phyloP scores from a whole-genome alignment of 2,113 vertebrate genomes.

The Tautogolabrus adspersus region DNA sequence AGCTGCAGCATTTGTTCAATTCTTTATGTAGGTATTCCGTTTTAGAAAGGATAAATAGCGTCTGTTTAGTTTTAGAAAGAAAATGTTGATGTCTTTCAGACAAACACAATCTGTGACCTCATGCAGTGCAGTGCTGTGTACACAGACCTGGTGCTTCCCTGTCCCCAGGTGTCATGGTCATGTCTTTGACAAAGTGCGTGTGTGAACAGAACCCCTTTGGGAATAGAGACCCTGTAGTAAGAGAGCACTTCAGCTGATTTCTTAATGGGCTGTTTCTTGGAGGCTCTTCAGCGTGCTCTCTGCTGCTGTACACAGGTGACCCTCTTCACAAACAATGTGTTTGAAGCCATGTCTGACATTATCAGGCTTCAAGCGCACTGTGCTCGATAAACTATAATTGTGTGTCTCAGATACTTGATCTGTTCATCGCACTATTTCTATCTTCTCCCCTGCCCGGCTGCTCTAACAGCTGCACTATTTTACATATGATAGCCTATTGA shows the following conservation, averaged over 20 bases:
- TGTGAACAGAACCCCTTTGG: conserved; percentile 63
- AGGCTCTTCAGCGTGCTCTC: conserved; percentile 72
- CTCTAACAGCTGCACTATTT: conserved; percentile 78
- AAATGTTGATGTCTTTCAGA: conserved; percentile 12
- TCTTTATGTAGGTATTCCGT: not conserved
- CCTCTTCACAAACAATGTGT: conserved; percentile 70
- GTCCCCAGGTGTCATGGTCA: conserved; percentile 62
- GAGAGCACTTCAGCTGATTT: conserved; percentile 78
- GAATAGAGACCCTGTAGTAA: conserved; percentile 63
- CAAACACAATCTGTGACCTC: conserved; percentile 36
- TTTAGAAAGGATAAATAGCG: not conserved
- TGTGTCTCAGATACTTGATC: conserved; percentile 66
- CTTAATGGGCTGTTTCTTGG: conserved; percentile 80
- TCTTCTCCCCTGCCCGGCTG: conserved; percentile 35
- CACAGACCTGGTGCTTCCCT: conserved; percentile 51
- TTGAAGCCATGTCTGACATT: conserved; percentile 48
- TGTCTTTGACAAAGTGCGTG: conserved; percentile 73
- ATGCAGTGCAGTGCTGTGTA: conserved; percentile 53
- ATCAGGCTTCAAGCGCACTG: conserved; percentile 44
- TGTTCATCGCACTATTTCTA: conserved; percentile 61
- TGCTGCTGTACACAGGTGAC: conserved; percentile 74
- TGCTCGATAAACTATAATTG: conserved; percentile 65
- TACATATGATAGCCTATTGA: conserved; percentile 84
- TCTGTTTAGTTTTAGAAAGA: not conserved
- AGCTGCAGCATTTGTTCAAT: conserved; percentile 18